Conservation (phyloP, 2,888 invertebrate species). For the Fabriciana adippe region DNA sequence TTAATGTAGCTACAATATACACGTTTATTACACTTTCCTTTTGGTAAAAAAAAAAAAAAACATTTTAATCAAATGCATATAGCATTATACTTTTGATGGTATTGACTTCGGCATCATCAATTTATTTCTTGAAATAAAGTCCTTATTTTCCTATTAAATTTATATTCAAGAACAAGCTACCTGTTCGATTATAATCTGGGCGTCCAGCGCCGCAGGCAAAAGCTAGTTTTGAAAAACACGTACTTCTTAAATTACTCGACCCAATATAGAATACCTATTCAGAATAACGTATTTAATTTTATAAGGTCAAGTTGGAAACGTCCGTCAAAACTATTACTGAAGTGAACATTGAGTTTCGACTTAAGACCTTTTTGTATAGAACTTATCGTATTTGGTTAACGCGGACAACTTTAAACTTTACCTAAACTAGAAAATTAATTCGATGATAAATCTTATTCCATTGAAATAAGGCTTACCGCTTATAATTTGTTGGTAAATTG, state of each 20-base stretch:
- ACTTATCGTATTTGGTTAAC: constrained; percentile 61
- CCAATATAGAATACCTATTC: constrained; percentile 26
- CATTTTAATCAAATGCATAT: too few species aligned
- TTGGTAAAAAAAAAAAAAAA: too few species aligned
- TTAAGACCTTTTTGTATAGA: constrained; percentile 40
- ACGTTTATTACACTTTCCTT: too few species aligned
- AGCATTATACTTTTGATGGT: too few species aligned
- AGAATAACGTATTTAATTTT: constrained; percentile 23
- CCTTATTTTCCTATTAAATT: not conserved
- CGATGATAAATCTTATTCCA: constrained; percentile 38
- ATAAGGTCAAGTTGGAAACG: constrained; percentile 36
- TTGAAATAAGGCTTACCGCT: constrained; percentile 30
- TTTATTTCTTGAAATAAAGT: too few species aligned
- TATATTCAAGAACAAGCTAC: not conserved
- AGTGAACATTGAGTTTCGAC: constrained; percentile 31
- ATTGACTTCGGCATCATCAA: too few species aligned
- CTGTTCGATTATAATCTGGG: not conserved
- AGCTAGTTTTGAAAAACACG: constrained; percentile 6
- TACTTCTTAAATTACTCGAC: constrained; percentile 16
- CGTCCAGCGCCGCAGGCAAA: not conserved
- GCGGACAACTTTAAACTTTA: constrained; percentile 30
- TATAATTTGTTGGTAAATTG: constrained; percentile 34
- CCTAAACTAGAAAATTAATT: not conserved
- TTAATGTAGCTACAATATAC: too few species aligned
- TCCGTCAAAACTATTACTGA: constrained; percentile 36